These are phyloP conservation scores for Pharmacophagus antenor DNA, from an alignment of 2,888 invertebrate species.

Conservation along the genomic window DNA sequence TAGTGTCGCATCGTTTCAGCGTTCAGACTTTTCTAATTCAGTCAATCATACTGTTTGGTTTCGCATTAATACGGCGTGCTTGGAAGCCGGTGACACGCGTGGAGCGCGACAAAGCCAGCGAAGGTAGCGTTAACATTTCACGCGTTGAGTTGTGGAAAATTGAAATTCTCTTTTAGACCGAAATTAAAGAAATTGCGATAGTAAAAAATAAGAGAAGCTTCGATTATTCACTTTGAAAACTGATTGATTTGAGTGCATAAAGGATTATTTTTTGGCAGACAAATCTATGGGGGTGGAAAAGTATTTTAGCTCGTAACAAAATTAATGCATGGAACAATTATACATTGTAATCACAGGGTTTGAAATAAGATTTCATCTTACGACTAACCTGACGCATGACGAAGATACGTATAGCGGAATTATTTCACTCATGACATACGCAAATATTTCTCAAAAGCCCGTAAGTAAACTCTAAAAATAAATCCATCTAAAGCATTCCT, in stretches of 20 bases:
- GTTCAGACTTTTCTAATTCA: not conserved
- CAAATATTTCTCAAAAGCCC: constrained; percentile 46
- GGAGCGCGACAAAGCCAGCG: constrained; percentile 15
- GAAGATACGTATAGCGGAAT: not conserved
- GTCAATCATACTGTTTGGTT: constrained; percentile 5
- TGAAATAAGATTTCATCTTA: not conserved
- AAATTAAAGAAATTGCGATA: not conserved
- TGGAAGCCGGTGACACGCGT: constrained; percentile 21
- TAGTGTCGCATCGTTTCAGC: too few relatives aligned
- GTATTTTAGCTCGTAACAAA: too few relatives aligned
- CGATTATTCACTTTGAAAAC: too few relatives aligned
- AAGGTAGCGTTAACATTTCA: too few relatives aligned
- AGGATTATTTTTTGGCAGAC: too few relatives aligned
- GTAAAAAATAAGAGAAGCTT: too few relatives aligned
- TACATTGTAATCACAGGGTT: too few relatives aligned
- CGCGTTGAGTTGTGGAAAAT: too few relatives aligned
- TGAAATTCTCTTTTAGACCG: not conserved
- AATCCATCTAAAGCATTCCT: constrained; percentile 52
- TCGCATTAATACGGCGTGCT: constrained; percentile 28
- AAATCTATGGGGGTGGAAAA: too few relatives aligned
- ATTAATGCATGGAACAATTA: too few relatives aligned
- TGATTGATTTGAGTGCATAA: too few relatives aligned
- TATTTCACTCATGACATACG: not conserved
- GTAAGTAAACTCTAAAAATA: constrained; percentile 63
- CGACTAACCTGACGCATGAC: constrained; percentile 16